These are phyloP conservation scores for Homalodisca vitripennis DNA, from an alignment of 1,140 invertebrate genomes.

Conservation along the genomic window DNA sequence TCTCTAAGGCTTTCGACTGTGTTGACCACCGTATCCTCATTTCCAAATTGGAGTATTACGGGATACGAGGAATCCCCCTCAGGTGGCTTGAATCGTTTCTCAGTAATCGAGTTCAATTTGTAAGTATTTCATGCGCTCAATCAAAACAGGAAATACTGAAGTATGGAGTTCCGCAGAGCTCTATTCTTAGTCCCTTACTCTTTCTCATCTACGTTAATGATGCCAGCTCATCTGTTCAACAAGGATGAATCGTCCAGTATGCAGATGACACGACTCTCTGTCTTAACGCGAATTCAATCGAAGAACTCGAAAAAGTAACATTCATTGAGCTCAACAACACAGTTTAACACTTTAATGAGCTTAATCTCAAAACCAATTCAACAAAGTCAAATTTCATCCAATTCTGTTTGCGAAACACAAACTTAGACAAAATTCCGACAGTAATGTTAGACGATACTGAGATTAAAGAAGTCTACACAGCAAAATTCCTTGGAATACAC, in stretches of 20 bases:
- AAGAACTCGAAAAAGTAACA: background rate
- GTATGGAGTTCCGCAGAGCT: constrained; percentile 1
- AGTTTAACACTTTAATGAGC: background rate
- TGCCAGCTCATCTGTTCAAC: background rate
- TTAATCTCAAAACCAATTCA: background rate
- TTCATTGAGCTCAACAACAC: background rate
- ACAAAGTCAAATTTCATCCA: background rate
- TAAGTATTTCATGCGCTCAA: background rate
- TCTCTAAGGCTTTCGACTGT: constrained; percentile 7
- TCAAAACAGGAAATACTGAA: background rate
- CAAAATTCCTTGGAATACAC: constrained; percentile 11
- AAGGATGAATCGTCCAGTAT: background rate
- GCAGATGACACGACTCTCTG: constrained; percentile 2
- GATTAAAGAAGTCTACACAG: background rate
- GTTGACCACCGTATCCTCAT: background rate
- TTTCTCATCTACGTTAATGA: constrained; percentile 18
- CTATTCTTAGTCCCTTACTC: constrained; percentile 11
- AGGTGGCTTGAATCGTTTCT: background rate
- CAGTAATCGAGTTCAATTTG: background rate
- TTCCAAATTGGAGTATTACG: background rate
- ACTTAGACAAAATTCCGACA: background rate
- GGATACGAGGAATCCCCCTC: background rate
- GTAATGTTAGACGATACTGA: background rate
- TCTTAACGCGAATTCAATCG: background rate
- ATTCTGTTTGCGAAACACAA: background rate